Evolutionary conservation across 2,113 vertebrate genomes (phyloP), one percentile per base, ranked within the genome.

Genomic region (Thamnaconus septentrionalis): DNA sequence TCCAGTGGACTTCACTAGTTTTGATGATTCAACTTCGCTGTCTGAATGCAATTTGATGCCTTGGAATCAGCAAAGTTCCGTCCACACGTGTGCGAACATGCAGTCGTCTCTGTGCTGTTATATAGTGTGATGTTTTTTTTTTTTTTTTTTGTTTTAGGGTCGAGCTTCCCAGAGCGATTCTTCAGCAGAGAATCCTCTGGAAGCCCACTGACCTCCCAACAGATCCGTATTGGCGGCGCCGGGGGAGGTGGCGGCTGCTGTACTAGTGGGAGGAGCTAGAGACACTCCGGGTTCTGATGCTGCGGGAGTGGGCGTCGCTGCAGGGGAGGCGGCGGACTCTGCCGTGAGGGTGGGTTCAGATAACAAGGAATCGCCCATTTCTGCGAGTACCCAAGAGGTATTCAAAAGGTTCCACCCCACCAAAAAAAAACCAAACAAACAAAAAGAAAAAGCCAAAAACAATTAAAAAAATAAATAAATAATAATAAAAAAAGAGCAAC

Each of bases 191-290:
- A 85, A 86, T 83, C 73, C 80, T 85, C 78, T 75, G 79, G 83
- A 88, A 84, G 74, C 76, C 72, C 79, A 99, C 97, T 96, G 94
- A 99, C 97, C 97, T 99, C 97, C 97, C 81, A 99, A 96, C 86
- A 99, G 95, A 94, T 98, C 96, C 91, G 95, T 90, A 73, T 96
- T 96, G 86, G 94, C 49, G 78, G 88, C 75, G 47, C 84, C 92
- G 78, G 94, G 77, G 86, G 93, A 86, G 61, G 88, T 77, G 86
- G 93, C 87, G 64, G 94, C 80, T 79, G 94, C 66, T 84, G 93
- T 75, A 64, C 93, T 87, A 71, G 93, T 84, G 81, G 90, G 85
- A 91, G 92, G 89, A 85, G 89, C 88, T 89, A 92, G 84, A 86
- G 90, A 72, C 71, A 78, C 84, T 80, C 84, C 86, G 3, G 90